Conservation (phyloP, 1,140 invertebrate species). For the Ostrea edulis region DNA sequence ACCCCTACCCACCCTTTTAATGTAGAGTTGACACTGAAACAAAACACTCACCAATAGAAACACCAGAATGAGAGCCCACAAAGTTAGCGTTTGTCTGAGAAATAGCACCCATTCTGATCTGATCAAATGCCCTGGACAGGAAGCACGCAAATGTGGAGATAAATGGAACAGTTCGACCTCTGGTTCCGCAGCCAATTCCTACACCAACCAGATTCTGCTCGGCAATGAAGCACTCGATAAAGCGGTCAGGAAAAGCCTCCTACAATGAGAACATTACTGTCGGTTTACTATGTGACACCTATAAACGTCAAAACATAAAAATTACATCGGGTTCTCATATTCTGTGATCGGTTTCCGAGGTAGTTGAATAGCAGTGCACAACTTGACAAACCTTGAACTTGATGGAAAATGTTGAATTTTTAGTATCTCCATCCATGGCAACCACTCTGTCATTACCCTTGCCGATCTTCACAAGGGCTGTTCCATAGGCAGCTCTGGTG, state of each 20-base stretch:
- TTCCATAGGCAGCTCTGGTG: slow-evolving; percentile 96
- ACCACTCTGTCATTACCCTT: slow-evolving; percentile 91
- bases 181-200: slow-evolving; percentile 92
- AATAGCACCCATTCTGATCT: slow-evolving; percentile 99
- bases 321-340: too few species aligned
- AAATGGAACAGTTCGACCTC: slow-evolving; percentile 93
- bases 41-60: slow-evolving; percentile 85
- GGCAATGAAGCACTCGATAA: slow-evolving; percentile 99
- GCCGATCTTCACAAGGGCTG: slow-evolving; percentile 92
- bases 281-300: background rate
- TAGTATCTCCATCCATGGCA: slow-evolving; percentile 97
- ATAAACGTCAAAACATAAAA: background rate
- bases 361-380: too few species aligned
- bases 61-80: slow-evolving; percentile 95
- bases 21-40: too few species aligned
- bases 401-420: slow-evolving; percentile 98
- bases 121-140: slow-evolving; percentile 96
- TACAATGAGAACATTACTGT: slow-evolving; percentile 50
- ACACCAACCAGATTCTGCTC: slow-evolving; percentile 99
- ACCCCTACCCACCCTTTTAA: too few species aligned
- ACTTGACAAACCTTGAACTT: slow-evolving; percentile 86
- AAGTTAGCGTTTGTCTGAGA: slow-evolving; percentile 99
- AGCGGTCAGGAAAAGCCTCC: slow-evolving; percentile 84
- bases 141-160: slow-evolving; percentile 98
- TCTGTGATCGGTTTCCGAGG: too few species aligned